phyloP scores from a whole-genome alignment of 2,113 vertebrate species.

The Neodontobutis hainanensis region DNA sequence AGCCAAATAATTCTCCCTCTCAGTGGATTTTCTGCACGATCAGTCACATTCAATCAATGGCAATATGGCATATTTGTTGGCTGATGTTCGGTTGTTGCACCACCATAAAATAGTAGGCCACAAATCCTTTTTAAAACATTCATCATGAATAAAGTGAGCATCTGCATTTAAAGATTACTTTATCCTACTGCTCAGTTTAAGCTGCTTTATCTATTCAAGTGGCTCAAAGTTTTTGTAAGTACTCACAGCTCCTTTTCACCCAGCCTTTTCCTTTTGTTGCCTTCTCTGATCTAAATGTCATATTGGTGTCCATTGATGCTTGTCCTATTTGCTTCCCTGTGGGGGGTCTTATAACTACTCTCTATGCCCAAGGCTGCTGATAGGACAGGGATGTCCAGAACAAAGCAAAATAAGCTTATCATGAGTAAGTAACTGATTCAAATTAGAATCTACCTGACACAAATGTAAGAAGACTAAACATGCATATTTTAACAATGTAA shows the following conservation, averaged over 20 bases:
- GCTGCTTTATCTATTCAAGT: neutral
- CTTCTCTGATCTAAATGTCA: conserved; percentile 9
- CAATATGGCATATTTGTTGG: conserved; percentile 4
- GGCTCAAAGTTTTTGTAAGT: neutral
- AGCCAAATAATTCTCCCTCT: conserved; percentile 25
- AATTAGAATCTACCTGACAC: neutral
- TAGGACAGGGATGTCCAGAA: neutral
- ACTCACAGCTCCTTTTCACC: neutral
- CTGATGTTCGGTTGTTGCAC: neutral
- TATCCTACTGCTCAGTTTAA: too few species aligned
- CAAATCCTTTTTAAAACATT: neutral
- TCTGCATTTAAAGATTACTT: too few species aligned
- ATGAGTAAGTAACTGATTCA: neutral
- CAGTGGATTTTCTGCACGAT: conserved; percentile 11
- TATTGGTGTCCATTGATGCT: conserved; percentile 2
- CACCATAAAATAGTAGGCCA: conserved; percentile 10
- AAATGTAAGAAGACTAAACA: neutral
- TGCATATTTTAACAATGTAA: neutral
- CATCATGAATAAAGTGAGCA: too few species aligned
- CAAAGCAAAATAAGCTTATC: neutral
- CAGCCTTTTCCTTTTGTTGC: neutral
- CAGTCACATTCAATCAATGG: conserved; percentile 27
- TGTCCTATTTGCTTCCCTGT: conserved; percentile 7
- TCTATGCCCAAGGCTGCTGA: neutral
- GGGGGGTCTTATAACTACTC: neutral